Evolutionary conservation across 53 echinoderm and acorn worm genomes (phyloP), one percentile per base, ranked within the genome.

Genomic region (Astropecten irregularis): DNA sequence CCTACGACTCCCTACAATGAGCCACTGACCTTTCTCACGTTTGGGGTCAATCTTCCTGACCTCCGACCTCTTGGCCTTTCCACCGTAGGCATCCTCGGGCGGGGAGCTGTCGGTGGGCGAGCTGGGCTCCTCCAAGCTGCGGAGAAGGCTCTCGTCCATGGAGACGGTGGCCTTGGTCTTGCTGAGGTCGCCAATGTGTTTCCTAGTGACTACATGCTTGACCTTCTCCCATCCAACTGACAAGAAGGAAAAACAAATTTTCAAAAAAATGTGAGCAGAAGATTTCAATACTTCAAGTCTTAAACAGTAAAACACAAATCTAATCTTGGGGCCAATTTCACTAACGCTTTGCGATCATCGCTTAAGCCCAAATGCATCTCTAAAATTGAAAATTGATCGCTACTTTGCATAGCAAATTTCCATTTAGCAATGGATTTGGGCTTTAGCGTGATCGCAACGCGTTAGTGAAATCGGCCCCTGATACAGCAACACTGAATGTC

Each of bases 211-310:
- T 4, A 87, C 95, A 73, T 89, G 89, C 57, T 95, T 95, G 40
- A 95, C 95, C 39, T 95, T 95, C 84, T 95, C 95, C 95, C 95
- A 95, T 55, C 95, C 95, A 76, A 90, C 46, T 82, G 25, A 19
- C 37, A 16, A 19, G 49, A 85, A 69, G 22, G 40, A 27, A 16
- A 52, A 73, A 59, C n/a, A n/a, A n/a, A n/a, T n/a, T n/a, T n/a
- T n/a, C n/a, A n/a, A n/a, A n/a, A n/a, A n/a, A n/a, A n/a, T n/a
- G n/a, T n/a, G n/a, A n/a, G n/a, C n/a, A n/a, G n/a, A n/a, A n/a
- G n/a, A n/a, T n/a, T n/a, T n/a, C n/a, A n/a, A n/a, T n/a, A n/a
- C n/a, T n/a, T n/a, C n/a, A n/a, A n/a, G n/a, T n/a, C n/a, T n/a
- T n/a, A n/a, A n/a, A n/a, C n/a, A n/a, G n/a, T n/a, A n/a, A n/a